These are phyloP conservation scores for Tokudaia tokunoshimensis DNA, from an alignment of 2,797 vertebrate species.

Conservation along the genomic window DNA sequence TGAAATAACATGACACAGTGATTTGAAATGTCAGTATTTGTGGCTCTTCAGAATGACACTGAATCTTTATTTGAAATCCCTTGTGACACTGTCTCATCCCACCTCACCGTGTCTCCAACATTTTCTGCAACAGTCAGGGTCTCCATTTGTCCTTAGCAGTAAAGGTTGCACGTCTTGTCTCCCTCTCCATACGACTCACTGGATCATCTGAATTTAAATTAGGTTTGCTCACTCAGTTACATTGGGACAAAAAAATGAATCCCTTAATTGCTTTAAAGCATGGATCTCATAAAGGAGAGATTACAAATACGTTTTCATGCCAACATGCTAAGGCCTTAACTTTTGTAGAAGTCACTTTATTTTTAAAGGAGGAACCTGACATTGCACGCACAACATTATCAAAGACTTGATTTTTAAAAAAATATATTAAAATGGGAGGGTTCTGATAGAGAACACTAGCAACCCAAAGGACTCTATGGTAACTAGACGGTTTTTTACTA, in stretches of 20 bases:
- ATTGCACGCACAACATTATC: neutral
- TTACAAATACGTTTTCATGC: neutral
- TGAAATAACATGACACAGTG: neutral
- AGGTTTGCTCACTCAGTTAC: slow-evolving; percentile 1
- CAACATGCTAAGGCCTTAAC: slow-evolving; percentile 4
- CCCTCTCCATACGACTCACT: neutral
- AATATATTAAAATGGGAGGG: neutral
- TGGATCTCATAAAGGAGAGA: neutral
- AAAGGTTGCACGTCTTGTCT: neutral
- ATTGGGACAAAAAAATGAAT: slow-evolving; percentile 16
- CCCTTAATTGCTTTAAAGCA: neutral
- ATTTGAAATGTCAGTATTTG: slow-evolving; percentile 29
- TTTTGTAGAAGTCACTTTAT: slow-evolving; percentile 4
- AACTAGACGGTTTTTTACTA: neutral
- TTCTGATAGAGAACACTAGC: neutral
- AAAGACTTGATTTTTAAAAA: neutral
- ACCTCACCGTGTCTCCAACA: neutral
- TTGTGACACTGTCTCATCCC: neutral
- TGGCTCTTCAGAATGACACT: slow-evolving; percentile 7
- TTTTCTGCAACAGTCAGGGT: neutral
- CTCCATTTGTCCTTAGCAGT: neutral
- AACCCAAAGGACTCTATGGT: neutral
- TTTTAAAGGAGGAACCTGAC: slow-evolving; percentile 9
- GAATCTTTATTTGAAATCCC: neutral
- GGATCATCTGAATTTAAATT: slow-evolving; percentile 14